Evolutionary conservation across 2,113 vertebrate species (phyloP).

Genomic region (Lagopus muta): DNA sequence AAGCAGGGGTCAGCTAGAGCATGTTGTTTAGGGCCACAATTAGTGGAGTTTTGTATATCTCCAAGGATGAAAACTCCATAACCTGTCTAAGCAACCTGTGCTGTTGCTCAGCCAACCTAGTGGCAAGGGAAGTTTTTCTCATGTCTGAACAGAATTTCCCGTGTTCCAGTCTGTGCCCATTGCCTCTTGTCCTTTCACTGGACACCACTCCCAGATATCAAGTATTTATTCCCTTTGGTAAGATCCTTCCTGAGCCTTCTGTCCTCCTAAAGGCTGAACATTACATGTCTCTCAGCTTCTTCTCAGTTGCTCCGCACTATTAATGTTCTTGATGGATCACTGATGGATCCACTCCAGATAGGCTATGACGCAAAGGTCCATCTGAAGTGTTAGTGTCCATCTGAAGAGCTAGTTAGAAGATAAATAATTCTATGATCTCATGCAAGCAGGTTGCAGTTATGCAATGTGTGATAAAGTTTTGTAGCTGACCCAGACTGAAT

Average conservation of each 20-base stretch:
- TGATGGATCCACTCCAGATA: not conserved
- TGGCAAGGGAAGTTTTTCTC: not conserved
- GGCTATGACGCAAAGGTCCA: not conserved
- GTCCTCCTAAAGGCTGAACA: not conserved
- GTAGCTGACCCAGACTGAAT: not conserved
- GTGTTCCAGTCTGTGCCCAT: not conserved
- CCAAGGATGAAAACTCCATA: not conserved
- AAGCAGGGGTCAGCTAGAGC: not conserved
- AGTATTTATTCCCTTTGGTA: not conserved
- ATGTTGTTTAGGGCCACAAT: not conserved
- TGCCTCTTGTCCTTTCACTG: not conserved
- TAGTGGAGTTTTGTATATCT: not conserved
- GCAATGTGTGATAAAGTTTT: not conserved
- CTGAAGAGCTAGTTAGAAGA: not conserved
- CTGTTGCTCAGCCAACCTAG: not conserved
- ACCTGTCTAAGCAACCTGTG: not conserved
- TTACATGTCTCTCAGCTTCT: not conserved
- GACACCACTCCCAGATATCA: not conserved
- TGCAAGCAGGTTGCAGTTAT: not conserved
- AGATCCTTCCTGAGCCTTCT: not conserved
- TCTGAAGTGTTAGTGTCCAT: not conserved
- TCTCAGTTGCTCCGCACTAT: not conserved
- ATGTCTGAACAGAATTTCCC: not conserved
- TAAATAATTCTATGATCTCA: slow-evolving; percentile 36
- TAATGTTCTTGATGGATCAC: not conserved